Evolutionary conservation across 37 sponge, comb jelly and placozoan species (phyloP), one percentile per base, ranked within the genome.

Genomic region (Corticium candelabrum): DNA sequence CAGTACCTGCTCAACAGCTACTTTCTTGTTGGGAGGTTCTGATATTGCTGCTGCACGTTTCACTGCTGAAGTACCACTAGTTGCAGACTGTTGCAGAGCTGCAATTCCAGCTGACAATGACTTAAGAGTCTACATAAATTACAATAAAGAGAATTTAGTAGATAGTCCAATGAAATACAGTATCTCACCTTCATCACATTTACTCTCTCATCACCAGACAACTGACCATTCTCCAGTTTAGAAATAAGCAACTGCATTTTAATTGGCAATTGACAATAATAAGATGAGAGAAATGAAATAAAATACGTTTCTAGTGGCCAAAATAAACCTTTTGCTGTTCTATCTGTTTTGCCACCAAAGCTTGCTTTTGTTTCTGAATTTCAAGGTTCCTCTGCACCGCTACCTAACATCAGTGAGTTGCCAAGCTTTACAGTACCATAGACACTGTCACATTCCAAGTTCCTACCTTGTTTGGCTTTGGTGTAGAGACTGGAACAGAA

Each of bases 291-390:
- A n/a, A 35, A 72, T 2, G 50, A 3, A 71, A 15, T 37, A 57
- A 0, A 5, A 77, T 3, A 41, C 11, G 11, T 38, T n/a, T n/a
- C n/a, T n/a, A n/a, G n/a, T n/a, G n/a, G n/a, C n/a, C n/a, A 34
- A 30, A 2, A 0, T 37, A 4, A 29, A 88, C 93, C 84, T 92
- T 92, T 43, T 92, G 93, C 41, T 84, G 85, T 21, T 83, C 76
- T 41, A 92, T 69, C 38, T 92, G 93, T 71, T 81, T 80, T 29
- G 83, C 78, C 0, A 92, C 80, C 38, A 92, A 71, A 39, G 50
- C 81, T 34, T 85, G 77, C 1, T 84, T 72, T 75, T 86, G 87
- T 40, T 78, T 80, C 67, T 92, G 93, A 56, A 92, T 71, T 15
- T 88, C 89, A 35, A 81, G 35, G 35, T 77, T 85, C 82, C 83